These are phyloP conservation scores for Trachymyrmex septentrionalis DNA, from an alignment of 1,140 invertebrate species.

Conservation along the genomic window DNA sequence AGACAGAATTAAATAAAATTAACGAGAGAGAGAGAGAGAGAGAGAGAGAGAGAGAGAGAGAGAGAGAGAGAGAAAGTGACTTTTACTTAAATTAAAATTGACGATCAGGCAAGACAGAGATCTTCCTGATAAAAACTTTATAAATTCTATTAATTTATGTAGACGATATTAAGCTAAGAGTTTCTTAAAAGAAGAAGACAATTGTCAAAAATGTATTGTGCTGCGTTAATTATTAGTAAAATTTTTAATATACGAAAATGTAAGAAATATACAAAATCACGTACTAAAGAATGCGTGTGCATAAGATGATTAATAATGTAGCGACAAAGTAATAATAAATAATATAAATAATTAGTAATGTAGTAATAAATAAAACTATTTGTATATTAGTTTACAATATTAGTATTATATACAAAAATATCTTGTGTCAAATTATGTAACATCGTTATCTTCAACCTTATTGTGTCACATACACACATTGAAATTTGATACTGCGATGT, in stretches of 20 bases:
- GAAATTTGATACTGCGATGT: no score
- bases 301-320: conserved; percentile 4
- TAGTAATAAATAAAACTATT: background rate
- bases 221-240: background rate
- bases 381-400: background rate
- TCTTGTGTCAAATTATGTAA: background rate
- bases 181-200: background rate
- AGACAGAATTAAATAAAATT: conserved; percentile 24
- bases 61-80: background rate
- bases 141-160: background rate
- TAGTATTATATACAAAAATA: conserved; percentile 4
- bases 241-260: background rate
- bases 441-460: background rate
- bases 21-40: background rate
- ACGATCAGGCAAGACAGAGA: background rate
- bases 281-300: background rate
- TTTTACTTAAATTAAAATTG: background rate
- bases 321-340: background rate
- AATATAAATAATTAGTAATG: background rate
- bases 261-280: background rate
- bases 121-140: background rate
- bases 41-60: background rate
- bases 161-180: background rate
- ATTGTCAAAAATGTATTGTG: background rate
- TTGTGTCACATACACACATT: background rate